Base-by-base conservation (phyloP, 2,797 vertebrate genomes). In the Oryzias sinensis region DNA sequence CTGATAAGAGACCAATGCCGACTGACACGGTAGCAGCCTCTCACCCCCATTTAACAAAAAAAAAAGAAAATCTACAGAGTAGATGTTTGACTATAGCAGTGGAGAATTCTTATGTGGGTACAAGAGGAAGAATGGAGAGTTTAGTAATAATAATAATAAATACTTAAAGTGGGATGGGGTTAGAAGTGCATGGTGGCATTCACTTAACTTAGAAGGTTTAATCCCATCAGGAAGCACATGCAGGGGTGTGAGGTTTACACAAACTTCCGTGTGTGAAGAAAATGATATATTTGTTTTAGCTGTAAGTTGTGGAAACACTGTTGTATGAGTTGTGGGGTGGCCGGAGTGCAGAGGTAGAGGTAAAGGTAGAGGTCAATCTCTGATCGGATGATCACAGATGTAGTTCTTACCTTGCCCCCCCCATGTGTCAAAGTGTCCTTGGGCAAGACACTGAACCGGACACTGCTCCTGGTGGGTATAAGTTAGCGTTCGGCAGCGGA, bases 1-100 rank as follows among this genome's bases (percentile, higher is more conserved):
- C 59, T 22, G 91, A 90, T 91, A 88, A 92, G 87, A 78, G 78
- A 70, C 76, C 74, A 76, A 56, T 75, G 82, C 74, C 72, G 85
- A 85, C 77, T 84, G 88, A 88, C 83, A 84, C 22, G 79, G 85
- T 82, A 87, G 87, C 80, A 79, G 80, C 80, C 75, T 81, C 80
- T 84, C 64, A 67, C 81, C 81, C 85, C 83, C 76, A 83, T 86
- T 76, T 48, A 59, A 49, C 74, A 58, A 75, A 65, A 72, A 68
- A 47, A 47, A 29, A 44, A 11, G 43, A 29, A 20, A 20, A n/a
- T 15, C 8, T 9, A 11, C 1, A 17, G 8, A 69, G 69, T 62
- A 63, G 76, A 77, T 81, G 82, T 11, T 37, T 70, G 57, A 76
- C 74, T 56, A 63, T 59, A 55, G 67, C 68, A 76, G 50, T 18